These are phyloP conservation scores for Hydraecia micacea DNA, from an alignment of 2,888 invertebrate genomes.

Conservation along the genomic window DNA sequence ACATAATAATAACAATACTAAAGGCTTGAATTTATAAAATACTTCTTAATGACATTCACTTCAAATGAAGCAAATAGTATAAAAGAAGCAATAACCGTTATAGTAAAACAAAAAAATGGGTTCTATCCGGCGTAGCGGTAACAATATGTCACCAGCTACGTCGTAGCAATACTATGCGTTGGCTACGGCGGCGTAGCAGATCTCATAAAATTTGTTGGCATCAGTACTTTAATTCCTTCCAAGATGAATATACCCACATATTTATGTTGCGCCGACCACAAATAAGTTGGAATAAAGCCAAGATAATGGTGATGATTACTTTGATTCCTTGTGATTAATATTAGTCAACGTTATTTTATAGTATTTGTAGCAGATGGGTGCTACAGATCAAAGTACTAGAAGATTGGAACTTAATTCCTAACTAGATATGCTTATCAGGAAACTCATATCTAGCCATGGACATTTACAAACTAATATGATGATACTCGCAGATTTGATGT, in stretches of 20 bases:
- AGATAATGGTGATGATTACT: neutral
- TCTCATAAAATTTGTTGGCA: too few species aligned
- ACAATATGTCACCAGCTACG: neutral
- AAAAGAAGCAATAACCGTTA: too few species aligned
- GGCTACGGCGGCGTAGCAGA: neutral
- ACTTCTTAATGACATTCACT: too few species aligned
- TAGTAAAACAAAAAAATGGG: too few species aligned
- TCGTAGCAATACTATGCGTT: neutral
- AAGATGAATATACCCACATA: too few species aligned
- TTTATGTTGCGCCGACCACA: neutral
- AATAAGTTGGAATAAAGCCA: neutral
- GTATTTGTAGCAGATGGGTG: neutral
- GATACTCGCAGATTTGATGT: neutral
- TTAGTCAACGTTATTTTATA: neutral
- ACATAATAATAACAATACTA: too few species aligned
- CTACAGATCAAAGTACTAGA: neutral
- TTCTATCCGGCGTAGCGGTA: neutral
- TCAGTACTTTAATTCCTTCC: neutral
- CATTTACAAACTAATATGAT: neutral
- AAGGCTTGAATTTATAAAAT: too few species aligned
- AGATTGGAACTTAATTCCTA: neutral
- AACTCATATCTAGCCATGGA: neutral
- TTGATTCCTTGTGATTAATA: constrained; percentile 3
- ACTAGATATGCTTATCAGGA: neutral
- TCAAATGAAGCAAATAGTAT: too few species aligned